A percentile compares a stretch with the other conserved stretches of the same genome.
These are phyloP conservation scores for Ornithorhynchus anatinus DNA, from an alignment of 2,113 vertebrate species.

Conservation along the genomic window DNA sequence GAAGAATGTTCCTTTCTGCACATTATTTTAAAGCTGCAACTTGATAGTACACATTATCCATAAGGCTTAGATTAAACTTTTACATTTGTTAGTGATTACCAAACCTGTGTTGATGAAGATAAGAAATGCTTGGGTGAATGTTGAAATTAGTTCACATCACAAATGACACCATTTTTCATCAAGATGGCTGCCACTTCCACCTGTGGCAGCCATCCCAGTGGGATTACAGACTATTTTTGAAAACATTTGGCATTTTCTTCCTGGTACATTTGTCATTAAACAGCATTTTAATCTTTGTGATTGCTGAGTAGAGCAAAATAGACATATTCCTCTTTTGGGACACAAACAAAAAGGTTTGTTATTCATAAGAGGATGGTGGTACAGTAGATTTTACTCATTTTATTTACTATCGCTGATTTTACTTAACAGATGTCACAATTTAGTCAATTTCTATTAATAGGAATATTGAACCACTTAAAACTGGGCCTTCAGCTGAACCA, in stretches of 20 bases:
- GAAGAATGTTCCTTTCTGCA: conserved; percentile 21
- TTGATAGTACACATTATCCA: background rate
- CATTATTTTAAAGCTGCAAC: background rate
- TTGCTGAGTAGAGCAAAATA: background rate
- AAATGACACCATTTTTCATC: background rate
- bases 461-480: conserved; percentile 45
- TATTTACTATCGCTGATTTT: conserved; percentile 60
- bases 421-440: conserved; percentile 54
- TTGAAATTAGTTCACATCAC: background rate
- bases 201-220: background rate
- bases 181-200: background rate
- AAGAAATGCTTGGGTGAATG: conserved; percentile 10
- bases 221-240: background rate
- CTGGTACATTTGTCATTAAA: background rate
- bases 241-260: background rate
- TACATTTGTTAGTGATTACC: conserved; percentile 29
- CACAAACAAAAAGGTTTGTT: background rate
- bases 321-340: conserved; percentile 12
- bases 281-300: background rate
- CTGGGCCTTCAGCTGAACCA: conserved; percentile 39
- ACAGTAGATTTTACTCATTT: conserved; percentile 43
- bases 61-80: conserved; percentile 8
- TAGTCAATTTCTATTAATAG: conserved; percentile 55
- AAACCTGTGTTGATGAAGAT: conserved; percentile 22
- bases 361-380: conserved; percentile 5